Evolutionary conservation across 2,888 invertebrate genomes (phyloP).

Genomic region (Eristalis tenax): DNA sequence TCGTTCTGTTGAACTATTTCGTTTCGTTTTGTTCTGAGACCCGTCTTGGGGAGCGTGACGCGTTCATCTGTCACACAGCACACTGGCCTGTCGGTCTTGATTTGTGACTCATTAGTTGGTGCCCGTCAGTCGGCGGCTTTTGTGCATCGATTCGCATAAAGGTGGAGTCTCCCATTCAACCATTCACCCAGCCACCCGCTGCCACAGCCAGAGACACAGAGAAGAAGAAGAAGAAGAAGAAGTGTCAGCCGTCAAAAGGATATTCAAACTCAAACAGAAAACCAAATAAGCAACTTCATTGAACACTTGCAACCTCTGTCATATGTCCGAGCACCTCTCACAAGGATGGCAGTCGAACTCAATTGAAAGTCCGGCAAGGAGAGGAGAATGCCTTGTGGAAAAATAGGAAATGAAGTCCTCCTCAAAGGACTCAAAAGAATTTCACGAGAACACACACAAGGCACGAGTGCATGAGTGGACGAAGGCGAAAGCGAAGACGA

Average conservation of each 20-base stretch:
- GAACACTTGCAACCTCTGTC: conserved; percentile 69
- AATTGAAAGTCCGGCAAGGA: conserved; percentile 42
- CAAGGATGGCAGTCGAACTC: conserved; percentile 65
- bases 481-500: background rate
- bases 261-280: conserved; percentile 28
- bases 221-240: no score
- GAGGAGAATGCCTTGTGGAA: conserved; percentile 55
- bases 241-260: background rate
- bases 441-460: conserved; percentile 62
- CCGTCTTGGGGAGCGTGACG: background rate
- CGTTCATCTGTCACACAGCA: conserved; percentile 8
- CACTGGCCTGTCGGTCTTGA: conserved; percentile 42
- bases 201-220: background rate
- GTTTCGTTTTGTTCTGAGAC: background rate
- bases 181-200: background rate
- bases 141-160: conserved; percentile 60
- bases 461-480: conserved; percentile 35
- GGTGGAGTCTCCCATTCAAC: conserved; percentile 19
- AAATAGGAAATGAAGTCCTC: conserved; percentile 70
- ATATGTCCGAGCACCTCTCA: conserved; percentile 63
- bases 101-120: conserved; percentile 57
- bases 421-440: conserved; percentile 69
- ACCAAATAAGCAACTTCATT: conserved; percentile 68
- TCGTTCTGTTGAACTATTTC: background rate
- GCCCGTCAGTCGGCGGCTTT: conserved; percentile 22